A percentile compares a stretch with the other conserved stretches of the same genome.
These are phyloP conservation scores for Typhlomys cinereus DNA, from an alignment of 2,113 vertebrate genomes.

Conservation along the genomic window DNA sequence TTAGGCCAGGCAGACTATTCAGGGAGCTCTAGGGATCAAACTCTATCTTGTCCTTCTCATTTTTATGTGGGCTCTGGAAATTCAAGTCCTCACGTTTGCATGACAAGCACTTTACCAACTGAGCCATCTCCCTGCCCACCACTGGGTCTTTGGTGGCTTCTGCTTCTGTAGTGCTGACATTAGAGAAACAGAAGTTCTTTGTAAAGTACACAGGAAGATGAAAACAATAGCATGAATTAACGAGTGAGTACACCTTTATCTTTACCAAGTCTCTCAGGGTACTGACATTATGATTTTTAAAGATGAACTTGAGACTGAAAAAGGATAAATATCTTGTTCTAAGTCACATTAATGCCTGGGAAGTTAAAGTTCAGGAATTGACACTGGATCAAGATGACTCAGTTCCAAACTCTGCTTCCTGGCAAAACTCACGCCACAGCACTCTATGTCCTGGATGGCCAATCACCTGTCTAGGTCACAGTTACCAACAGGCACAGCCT, in stretches of 20 bases:
- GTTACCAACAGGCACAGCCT: not conserved
- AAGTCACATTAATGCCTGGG: not conserved
- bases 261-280: not conserved
- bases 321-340: not conserved
- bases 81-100: no score
- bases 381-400: not conserved
- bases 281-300: no score
- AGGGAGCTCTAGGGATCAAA: no score
- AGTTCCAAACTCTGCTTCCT: not conserved
- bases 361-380: not conserved
- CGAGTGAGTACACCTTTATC: not conserved
- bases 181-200: not conserved
- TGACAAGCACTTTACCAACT: no score
- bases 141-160: no score
- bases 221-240: not conserved
- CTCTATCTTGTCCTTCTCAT: no score
- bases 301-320: not conserved
- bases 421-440: not conserved
- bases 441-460: not conserved
- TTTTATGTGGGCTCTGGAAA: no score
- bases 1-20: no score
- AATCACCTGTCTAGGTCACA: not conserved
- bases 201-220: not conserved
- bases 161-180: not conserved
- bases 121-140: no score